Percentiles rank a stretch among this genome's conserved stretches.
Evolutionary conservation across 1,140 invertebrate species (phyloP).

Genomic region (Drosophila pseudoobscura): DNA sequence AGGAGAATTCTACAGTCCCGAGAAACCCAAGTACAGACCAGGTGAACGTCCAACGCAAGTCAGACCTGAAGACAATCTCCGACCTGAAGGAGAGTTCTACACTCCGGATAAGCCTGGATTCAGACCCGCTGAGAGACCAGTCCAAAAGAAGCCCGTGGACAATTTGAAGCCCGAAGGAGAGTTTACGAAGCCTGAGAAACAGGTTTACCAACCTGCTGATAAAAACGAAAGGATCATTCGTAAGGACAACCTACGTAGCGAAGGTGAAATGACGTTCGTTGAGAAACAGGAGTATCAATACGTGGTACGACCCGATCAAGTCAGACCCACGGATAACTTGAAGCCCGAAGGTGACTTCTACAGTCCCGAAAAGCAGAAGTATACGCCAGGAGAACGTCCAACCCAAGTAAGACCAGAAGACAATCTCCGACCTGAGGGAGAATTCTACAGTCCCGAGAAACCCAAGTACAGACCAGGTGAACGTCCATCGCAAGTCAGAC

Average conservation of each 20-base stretch:
- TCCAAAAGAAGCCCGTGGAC: constrained; percentile 83
- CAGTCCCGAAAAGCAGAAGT: constrained; percentile 83
- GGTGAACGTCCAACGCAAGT: constrained; percentile 84
- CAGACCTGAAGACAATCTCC: constrained; percentile 85
- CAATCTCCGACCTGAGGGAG: too few species aligned
- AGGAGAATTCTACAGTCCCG: constrained; percentile 84
- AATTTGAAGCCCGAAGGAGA: constrained; percentile 85
- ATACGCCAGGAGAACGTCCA: constrained; percentile 84
- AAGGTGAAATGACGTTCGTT: constrained; percentile 84
- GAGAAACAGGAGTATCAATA: constrained; percentile 70
- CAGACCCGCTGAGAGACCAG: constrained; percentile 75
- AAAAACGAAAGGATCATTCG: constrained; percentile 85
- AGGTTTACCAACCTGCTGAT: constrained; percentile 83
- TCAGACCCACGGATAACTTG: constrained; percentile 54
- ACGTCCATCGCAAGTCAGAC: constrained; percentile 73
- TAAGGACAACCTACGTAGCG: constrained; percentile 87
- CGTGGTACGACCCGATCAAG: constrained; percentile 82
- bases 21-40: constrained; percentile 67
- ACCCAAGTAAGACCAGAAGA: too few species aligned
- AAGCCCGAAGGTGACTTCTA: constrained; percentile 50
- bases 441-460: too few species aligned
- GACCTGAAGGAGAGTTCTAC: constrained; percentile 86
- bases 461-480: too few species aligned
- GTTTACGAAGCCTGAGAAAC: constrained; percentile 72
- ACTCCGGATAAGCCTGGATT: constrained; percentile 66